Conservation (phyloP, 2,113 vertebrate genomes). For the Daubentonia madagascariensis region DNA sequence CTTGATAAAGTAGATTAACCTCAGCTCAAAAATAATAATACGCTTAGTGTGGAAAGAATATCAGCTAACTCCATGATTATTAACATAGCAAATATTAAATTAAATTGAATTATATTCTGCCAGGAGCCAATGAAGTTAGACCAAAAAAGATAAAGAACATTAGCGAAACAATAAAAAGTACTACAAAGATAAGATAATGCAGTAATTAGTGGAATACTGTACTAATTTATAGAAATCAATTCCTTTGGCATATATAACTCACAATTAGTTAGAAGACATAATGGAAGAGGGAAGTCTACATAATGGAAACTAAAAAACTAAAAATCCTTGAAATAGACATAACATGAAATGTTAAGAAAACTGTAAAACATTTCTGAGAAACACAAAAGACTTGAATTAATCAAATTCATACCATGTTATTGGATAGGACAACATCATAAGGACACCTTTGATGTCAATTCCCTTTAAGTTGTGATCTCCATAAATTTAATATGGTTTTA, state of each 20-base stretch:
- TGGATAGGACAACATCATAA: not conserved
- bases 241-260: not conserved
- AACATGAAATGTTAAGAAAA: not conserved
- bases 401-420: slow-evolving; percentile 5
- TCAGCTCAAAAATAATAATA: slow-evolving; percentile 26
- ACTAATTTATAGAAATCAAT: slow-evolving; percentile 24
- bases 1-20: not conserved
- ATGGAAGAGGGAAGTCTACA: not conserved
- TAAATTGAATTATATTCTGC: not conserved
- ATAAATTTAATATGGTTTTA: not conserved
- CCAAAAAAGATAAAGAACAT: not conserved
- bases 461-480: not conserved
- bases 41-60: not conserved
- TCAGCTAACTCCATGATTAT: not conserved
- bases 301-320: slow-evolving; percentile 16
- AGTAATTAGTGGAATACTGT: not conserved
- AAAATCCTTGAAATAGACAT: not conserved
- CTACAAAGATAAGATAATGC: not conserved
- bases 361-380: not conserved
- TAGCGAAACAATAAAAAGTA: slow-evolving; percentile 22
- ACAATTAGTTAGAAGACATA: slow-evolving; percentile 6
- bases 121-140: not conserved
- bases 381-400: not conserved
- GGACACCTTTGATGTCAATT: not conserved
- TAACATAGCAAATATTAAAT: not conserved